Evolutionary conservation across 2,113 vertebrate species (phyloP), one percentile per base, ranked within the genome.

Genomic region (Notiomystis cincta): DNA sequence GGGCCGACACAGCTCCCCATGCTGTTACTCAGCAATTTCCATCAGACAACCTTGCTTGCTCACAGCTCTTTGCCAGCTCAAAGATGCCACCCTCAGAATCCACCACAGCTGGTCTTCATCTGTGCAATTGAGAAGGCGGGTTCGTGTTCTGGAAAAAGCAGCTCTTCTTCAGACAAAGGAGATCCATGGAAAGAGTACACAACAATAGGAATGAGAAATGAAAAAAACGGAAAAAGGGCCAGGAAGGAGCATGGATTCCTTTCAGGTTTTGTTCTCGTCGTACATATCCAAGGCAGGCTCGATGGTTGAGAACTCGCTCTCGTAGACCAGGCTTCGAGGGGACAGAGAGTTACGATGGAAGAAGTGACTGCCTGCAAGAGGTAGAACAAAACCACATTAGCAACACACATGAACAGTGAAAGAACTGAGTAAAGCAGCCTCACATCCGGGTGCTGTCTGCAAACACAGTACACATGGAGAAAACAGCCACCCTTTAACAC

Each of bases 211-310:
- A 97, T 97, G 97, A 91, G 94, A 98, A 97, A 97, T 82, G 97
- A 97, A 98, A 97, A 95, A 86, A 94, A 97, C 89, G 50, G 82
- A 90, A 98, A 95, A 96, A 96, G 95, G 94, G 97, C 96, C 96
- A 97, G 89, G 92, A 62, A 93, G 93, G 87, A 97, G 89, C 89
- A 90, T 91, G 95, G 82, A 96, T 95, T 93, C 94, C 90, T 82
- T 73, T 99, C 99, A 99, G 96, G 99, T 99, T 98, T 99, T 99
- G 98, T 99, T 99, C 92, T 99, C 98, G 0, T 99, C 99, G 12
- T 99, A 99, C 92, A 99, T 98, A 97, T 99, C 98, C 77, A 99
- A 97, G 30, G 99, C 98, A 35, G 98, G 98, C 96, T 99, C 99
- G 13, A 99, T 98, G 54, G 99, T 98, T 3, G 99, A 99, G 89